A percentile compares a stretch with the other conserved stretches of the same genome.
These are phyloP conservation scores for Coturnix japonica DNA, from an alignment of 2,113 vertebrate genomes.

Conservation along the genomic window DNA sequence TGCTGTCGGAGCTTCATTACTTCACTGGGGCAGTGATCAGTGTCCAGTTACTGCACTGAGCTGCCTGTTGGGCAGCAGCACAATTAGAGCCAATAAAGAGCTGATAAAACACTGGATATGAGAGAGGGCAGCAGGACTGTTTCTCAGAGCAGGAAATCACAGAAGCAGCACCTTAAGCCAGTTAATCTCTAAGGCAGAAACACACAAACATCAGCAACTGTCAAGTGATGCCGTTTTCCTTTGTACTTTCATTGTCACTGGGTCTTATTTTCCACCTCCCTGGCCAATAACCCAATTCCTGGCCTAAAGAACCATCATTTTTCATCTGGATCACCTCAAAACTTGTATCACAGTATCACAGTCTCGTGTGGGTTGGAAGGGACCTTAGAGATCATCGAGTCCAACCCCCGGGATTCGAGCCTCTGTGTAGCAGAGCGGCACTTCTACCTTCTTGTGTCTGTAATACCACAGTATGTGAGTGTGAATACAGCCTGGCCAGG, in stretches of 20 bases:
- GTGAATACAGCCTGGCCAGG: background rate
- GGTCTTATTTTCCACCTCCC: background rate
- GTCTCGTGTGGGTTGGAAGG: no score
- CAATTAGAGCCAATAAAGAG: no score
- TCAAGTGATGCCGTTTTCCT: background rate
- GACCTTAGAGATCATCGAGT: no score
- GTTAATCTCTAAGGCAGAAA: background rate
- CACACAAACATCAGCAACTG: rapidly evolving
- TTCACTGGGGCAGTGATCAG: background rate
- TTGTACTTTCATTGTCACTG: background rate
- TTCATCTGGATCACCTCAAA: background rate
- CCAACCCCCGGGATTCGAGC: no score
- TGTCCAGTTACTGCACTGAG: background rate
- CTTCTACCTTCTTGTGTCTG: no score
- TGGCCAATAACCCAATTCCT: background rate
- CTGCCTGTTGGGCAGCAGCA: background rate
- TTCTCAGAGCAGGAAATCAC: background rate
- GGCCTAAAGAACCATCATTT: background rate
- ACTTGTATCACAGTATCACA: no score
- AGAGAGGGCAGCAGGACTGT: background rate
- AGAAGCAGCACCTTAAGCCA: background rate
- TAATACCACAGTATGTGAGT: background rate
- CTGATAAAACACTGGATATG: background rate
- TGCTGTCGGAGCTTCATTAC: background rate
- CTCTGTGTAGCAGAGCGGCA: no score